Evolutionary conservation across 92 coral and sea anemone species (phyloP).

Genomic region (Muricea muricata): DNA sequence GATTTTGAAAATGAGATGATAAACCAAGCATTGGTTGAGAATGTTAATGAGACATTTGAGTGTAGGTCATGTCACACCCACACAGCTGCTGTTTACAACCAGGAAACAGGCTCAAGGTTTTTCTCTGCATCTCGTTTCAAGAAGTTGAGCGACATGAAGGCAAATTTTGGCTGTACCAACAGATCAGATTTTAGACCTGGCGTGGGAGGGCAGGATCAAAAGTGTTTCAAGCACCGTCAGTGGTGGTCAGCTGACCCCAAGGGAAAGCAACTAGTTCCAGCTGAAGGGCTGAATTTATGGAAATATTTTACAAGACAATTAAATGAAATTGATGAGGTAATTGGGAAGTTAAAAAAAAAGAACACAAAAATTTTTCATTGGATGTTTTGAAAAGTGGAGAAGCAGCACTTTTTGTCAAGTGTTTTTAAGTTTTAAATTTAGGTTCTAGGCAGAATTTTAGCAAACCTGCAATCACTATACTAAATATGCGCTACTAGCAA

Average conservation of each 20-base stretch:
- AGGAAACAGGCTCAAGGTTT: neutral
- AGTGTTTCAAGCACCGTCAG: slow-evolving; percentile 75
- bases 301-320: slow-evolving; percentile 84
- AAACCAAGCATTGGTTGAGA: neutral
- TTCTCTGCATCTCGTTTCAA: slow-evolving; percentile 23
- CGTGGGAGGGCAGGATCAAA: slow-evolving; percentile 23
- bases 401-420: too few species aligned
- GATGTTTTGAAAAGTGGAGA: too few species aligned
- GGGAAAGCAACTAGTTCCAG: slow-evolving; percentile 69
- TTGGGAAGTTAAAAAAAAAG: neutral
- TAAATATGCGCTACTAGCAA: too few species aligned
- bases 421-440: too few species aligned
- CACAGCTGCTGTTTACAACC: neutral
- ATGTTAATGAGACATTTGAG: neutral
- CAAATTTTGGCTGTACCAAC: neutral
- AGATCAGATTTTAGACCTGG: neutral
- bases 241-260: slow-evolving; percentile 88
- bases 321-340: slow-evolving; percentile 84
- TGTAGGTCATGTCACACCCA: slow-evolving; percentile 1
- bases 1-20: neutral
- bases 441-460: too few species aligned
- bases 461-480: too few species aligned
- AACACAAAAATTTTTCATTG: too few species aligned
- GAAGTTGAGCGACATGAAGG: slow-evolving; percentile 30
- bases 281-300: slow-evolving; percentile 79